Base-by-base conservation (phyloP, 1,140 invertebrate species). In the Diabrotica undecimpunctata region DNA sequence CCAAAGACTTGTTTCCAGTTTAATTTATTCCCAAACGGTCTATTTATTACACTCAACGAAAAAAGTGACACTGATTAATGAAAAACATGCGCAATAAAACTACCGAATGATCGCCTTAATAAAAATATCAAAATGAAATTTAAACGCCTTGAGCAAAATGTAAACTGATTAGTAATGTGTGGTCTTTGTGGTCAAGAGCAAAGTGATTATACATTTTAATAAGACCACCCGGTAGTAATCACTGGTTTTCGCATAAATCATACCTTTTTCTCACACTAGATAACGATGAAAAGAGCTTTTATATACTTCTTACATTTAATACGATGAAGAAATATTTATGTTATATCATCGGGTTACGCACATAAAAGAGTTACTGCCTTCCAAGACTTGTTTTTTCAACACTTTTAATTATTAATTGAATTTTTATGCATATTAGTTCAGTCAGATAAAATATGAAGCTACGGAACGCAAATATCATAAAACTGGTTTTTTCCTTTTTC, bases 161-260 rank as follows among this genome's bases (percentile, higher is more conserved):
- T 62, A 36, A 62, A 51, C 54, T 62, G 54, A 62, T 54, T 54
- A 54, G 59, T 61, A 61, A 61, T 50, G 59, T 35, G 59, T 39
- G 46, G 61, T 41, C 51, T 53, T 36, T 9, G 61, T 50, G 52
- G 61, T 54, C 65, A 67, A 67, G 72, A 74, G 74, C 73, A 71
- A 76, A 72, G 74, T 76, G 74, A 75, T 75, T 75, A 71, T 61
- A 67, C 63, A 72, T 67, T n/a, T 54, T 50, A 54, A 55, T 62
- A 64, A 70, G 75, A 76, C 75, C 75, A 76, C 75, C 75, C 74
- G 74, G 73, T 75, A 76, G 70, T 75, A 75, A 76, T 72, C 72
- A 67, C 66, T 67, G 66, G 60, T 68, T 73, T 75, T 64, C 69
- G 71, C 73, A 74, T 76, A 75, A 75, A 76, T 76, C 73, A 74